Evolutionary conservation across 2,888 invertebrate genomes (phyloP).

Genomic region (Scaptomyza tumidula): DNA sequence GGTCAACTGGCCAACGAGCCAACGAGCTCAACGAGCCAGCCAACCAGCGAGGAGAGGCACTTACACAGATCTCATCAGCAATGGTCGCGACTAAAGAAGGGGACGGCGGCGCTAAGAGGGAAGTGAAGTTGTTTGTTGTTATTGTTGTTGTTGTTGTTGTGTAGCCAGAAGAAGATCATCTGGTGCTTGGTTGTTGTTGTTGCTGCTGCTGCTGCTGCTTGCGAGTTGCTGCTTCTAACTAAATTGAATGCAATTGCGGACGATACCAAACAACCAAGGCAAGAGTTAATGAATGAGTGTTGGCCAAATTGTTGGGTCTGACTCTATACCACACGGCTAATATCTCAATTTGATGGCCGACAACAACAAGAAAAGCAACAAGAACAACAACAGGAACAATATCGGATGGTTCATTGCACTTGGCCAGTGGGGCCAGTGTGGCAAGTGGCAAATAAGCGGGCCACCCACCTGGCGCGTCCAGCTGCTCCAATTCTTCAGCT

Average conservation of each 20-base stretch:
- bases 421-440: constrained; percentile 13
- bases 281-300: constrained; percentile 76
- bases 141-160: constrained; percentile 19
- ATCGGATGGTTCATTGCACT: constrained; percentile 62
- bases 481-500: constrained; percentile 58
- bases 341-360: constrained; percentile 70
- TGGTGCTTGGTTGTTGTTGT: neutral
- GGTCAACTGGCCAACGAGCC: constrained; percentile 24
- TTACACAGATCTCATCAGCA: constrained; percentile 69
- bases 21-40: constrained; percentile 13
- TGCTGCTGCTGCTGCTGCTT: constrained; percentile 12
- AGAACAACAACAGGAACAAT: constrained; percentile 3
- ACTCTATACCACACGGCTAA: constrained; percentile 48
- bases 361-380: no score
- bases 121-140: neutral
- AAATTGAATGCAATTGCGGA: constrained; percentile 78
- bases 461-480: constrained; percentile 56
- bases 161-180: constrained; percentile 25
- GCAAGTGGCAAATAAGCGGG: constrained; percentile 11
- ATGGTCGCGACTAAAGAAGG: constrained; percentile 39
- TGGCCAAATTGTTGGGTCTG: constrained; percentile 67
- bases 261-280: constrained; percentile 48
- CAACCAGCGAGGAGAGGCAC: constrained; percentile 56
- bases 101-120: neutral
- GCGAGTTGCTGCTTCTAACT: constrained; percentile 58